Base-by-base conservation (phyloP, 1,140 invertebrate species). In the Drosophila prosaltans region DNA sequence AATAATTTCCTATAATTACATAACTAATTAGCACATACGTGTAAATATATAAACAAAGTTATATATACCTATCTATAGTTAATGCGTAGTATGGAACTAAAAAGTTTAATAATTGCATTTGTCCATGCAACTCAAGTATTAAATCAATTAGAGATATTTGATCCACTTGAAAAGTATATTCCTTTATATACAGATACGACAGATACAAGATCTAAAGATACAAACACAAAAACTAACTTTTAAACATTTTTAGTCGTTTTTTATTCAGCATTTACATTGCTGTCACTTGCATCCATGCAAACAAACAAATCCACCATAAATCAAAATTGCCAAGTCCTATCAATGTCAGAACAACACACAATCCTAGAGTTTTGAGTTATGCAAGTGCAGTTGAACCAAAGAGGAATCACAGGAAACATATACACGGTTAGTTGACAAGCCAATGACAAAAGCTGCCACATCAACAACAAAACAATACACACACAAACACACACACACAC, bases 351-450 rank as follows among this genome's bases (percentile, higher is more conserved):
- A 26, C 6, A 41, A 10, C 61, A 63, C 43, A 51, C 48, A 74
- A 48, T 41, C 21, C 45, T 28, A 3, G 4, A 39, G 2, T 26
- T 40, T 6, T 39, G 40, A 39, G 39, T 64, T 76, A 58, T 80
- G 60, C 69, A 66, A 72, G 67, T 74, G 66, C 73, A 84, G 58
- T 61, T 67, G 36, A 68, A 69, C 24, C 11, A 54, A 16, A 65
- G 64, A 41, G 48, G 64, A 54, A 39, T 30, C 54, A 41, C 62
- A 77, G 61, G 65, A 24, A 32, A 59, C 57, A 24, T 5, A 48
- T 7, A 51, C 21, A 51, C 21, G 67, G 57, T 32, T 61, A 79
- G 65, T 71, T 76, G 72, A 79, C 72, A 82, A 70, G 71, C 63
- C 66, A 69, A 78, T 66, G 65, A 55, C 62, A 69, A 40, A 40